These are phyloP conservation scores for Penaeus monodon DNA, from an alignment of 2,888 invertebrate species.

Conservation along the genomic window DNA sequence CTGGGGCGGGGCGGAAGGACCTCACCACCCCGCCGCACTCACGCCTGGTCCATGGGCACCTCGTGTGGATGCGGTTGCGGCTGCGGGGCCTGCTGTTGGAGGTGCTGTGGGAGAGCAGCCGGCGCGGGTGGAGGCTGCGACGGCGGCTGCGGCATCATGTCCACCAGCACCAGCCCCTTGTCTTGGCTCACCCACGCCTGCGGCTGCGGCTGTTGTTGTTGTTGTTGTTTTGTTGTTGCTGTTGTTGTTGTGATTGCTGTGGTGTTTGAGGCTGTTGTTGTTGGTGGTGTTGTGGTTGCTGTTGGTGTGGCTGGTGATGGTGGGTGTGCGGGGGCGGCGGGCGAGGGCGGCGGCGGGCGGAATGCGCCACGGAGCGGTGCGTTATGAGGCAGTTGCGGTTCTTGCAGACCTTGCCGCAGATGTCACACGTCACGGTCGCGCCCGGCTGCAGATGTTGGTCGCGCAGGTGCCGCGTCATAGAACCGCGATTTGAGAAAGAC, in stretches of 20 bases:
- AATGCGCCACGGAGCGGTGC: slow-evolving; percentile 59
- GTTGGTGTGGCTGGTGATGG: background rate
- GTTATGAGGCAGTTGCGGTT: slow-evolving; percentile 64
- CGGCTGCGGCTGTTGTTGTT: slow-evolving; percentile 8
- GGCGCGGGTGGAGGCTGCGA: slow-evolving; percentile 15
- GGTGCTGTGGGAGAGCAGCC: slow-evolving; percentile 3
- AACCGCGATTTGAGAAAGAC: slow-evolving; percentile 63
- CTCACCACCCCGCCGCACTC: slow-evolving; percentile 22
- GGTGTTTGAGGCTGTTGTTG: slow-evolving; percentile 7
- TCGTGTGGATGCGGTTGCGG: slow-evolving; percentile 43
- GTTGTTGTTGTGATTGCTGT: no score
- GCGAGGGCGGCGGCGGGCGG: slow-evolving; percentile 40
- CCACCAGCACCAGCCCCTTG: slow-evolving; percentile 2
- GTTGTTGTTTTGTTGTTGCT: background rate
- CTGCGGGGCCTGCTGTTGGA: slow-evolving; percentile 15
- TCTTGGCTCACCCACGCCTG: slow-evolving; percentile 42
- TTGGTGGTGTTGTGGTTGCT: background rate
- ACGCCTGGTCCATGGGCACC: slow-evolving; percentile 35
- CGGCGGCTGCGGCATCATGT: slow-evolving; percentile 15
- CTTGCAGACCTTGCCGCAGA: slow-evolving; percentile 65
- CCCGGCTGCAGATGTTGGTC: slow-evolving; percentile 64
- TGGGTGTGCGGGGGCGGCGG: background rate
- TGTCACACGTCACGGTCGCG: slow-evolving; percentile 61
- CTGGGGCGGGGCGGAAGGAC: slow-evolving; percentile 3
- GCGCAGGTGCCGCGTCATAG: slow-evolving; percentile 63